Conservation (phyloP, 2,113 vertebrate genomes). For the Tragelaphus strepsiceros region DNA sequence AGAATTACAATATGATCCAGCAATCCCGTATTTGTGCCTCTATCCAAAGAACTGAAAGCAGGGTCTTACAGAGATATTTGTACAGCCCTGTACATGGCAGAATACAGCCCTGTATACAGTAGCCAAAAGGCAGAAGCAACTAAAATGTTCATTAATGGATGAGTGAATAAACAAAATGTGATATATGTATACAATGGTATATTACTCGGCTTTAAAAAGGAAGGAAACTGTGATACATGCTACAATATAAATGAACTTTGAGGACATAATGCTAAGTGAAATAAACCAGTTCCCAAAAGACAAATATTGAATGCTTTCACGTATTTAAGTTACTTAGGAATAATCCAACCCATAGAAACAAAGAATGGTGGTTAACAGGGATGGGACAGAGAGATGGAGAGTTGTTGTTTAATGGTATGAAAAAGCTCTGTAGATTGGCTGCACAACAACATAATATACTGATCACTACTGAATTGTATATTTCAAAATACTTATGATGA, state of each 20-base stretch:
- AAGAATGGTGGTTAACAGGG: neutral
- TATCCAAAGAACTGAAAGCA: neutral
- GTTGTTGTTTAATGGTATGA: neutral
- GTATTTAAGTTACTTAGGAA: neutral
- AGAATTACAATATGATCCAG: neutral
- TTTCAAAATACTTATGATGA: neutral
- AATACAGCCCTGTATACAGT: neutral
- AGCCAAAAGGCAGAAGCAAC: neutral
- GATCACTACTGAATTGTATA: neutral
- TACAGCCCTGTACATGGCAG: neutral
- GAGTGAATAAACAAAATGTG: neutral
- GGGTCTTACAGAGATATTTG: neutral
- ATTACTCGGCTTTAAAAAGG: neutral
- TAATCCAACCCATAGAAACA: neutral
- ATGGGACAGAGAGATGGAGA: neutral
- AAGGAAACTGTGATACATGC: neutral
- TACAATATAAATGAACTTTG: neutral
- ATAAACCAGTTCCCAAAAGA: neutral
- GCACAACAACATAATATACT: neutral
- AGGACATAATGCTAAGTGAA: neutral
- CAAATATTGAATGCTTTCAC: neutral
- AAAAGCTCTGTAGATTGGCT: neutral
- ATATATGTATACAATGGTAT: neutral
- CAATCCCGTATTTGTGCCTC: neutral
- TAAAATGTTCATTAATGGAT: neutral